Evolutionary conservation across 2,797 vertebrate genomes (phyloP).

Genomic region (Erpetoichthys calabaricus): DNA sequence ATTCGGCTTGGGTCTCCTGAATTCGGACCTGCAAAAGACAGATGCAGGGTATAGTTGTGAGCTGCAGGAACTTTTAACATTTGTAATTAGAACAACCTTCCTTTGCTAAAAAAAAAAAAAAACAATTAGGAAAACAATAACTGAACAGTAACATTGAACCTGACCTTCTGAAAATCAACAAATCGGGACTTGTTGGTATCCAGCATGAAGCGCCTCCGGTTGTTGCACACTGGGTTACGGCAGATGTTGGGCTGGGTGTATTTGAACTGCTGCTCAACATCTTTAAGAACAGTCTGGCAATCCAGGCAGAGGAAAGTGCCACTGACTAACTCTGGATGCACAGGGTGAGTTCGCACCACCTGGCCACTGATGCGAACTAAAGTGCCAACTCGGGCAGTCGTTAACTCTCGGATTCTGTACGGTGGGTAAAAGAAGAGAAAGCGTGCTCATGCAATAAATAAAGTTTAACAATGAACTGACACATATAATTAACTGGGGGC

Average conservation of each 20-base stretch:
- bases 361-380: slow-evolving; percentile 90
- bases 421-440: too few species aligned
- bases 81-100: neutral
- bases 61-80: neutral
- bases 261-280: slow-evolving; percentile 94
- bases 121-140: neutral
- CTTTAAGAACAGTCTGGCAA: slow-evolving; percentile 84
- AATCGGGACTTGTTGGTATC: slow-evolving; percentile 97
- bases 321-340: slow-evolving; percentile 90
- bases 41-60: neutral
- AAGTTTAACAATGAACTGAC: too few species aligned
- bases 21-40: slow-evolving; percentile 70
- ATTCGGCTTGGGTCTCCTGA: slow-evolving; percentile 91
- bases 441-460: too few species aligned
- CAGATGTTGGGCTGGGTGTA: slow-evolving; percentile 93
- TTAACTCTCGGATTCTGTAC: slow-evolving; percentile 85
- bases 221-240: slow-evolving; percentile 91
- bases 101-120: neutral
- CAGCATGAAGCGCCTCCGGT: slow-evolving; percentile 82
- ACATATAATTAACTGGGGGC: too few species aligned
- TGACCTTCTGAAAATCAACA: slow-evolving; percentile 94
- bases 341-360: slow-evolving; percentile 90
- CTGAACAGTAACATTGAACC: neutral
- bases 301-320: slow-evolving; percentile 90
- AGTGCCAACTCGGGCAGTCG: slow-evolving; percentile 76